Conservation (phyloP, 1,140 invertebrate genomes). For the Propsilocerus akamusi region DNA sequence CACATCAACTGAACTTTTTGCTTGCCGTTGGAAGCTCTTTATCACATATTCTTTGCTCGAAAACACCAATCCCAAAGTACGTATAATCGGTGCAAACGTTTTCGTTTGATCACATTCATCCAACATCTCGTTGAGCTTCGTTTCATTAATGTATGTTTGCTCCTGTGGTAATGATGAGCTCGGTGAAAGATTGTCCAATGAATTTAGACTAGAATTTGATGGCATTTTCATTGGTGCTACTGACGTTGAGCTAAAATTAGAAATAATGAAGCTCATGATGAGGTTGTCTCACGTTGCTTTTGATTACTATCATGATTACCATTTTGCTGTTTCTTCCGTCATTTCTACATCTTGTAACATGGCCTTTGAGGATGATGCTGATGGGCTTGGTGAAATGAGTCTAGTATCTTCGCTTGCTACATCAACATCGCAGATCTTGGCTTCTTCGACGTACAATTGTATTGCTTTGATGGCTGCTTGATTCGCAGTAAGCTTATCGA, state of each 20-base stretch:
- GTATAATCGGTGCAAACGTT: slow-evolving; percentile 43
- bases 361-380: slow-evolving; percentile 3
- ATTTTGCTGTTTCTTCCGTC: neutral
- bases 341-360: slow-evolving; percentile 9
- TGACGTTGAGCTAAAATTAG: neutral
- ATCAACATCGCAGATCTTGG: slow-evolving; percentile 53
- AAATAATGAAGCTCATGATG: neutral
- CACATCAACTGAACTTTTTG: slow-evolving; percentile 21
- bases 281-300: neutral
- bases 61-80: slow-evolving; percentile 51
- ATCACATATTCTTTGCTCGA: slow-evolving; percentile 47
- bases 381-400: slow-evolving; percentile 16
- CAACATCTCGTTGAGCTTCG: slow-evolving; percentile 41
- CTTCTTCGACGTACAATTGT: slow-evolving; percentile 67
- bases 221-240: neutral
- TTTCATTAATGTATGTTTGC: slow-evolving; percentile 41
- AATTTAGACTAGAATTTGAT: neutral
- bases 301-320: neutral
- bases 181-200: neutral
- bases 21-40: slow-evolving; percentile 38
- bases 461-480: slow-evolving; percentile 75
- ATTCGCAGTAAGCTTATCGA: slow-evolving; percentile 62
- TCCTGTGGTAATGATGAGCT: slow-evolving; percentile 13
- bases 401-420: slow-evolving; percentile 12
- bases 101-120: slow-evolving; percentile 38